Evolutionary conservation across 64 coral and sea anemone species (phyloP), one percentile per base, ranked within the genome.

Genomic region (Montipora capricornis): DNA sequence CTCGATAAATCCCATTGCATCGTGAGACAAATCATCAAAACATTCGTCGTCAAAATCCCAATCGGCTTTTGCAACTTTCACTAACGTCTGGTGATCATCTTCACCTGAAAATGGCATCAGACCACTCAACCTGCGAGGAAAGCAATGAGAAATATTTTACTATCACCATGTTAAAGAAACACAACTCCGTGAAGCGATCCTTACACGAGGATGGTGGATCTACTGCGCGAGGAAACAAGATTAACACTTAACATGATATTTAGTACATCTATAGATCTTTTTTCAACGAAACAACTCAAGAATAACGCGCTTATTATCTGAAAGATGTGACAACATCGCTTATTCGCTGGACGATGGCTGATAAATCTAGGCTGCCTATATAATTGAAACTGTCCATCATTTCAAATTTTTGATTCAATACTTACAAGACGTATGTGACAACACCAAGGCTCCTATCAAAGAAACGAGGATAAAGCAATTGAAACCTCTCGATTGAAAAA

Each of bases 21-120:
- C 92, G 14, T 94, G 84, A n/a, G 98, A 99, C 8, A 96, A 52
- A 47, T 99, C 98, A 81, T 96, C 98, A 70, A 99, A 99, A 55
- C 91, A 96, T 13, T 99, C 98, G 17, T 99, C 98, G 76, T 99
- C 98, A 81, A 99, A 99, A 75, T 99, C 98, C 94, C 95, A 99
- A 20, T 99, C 98, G 6, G 89, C 98, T 37, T 99, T 99, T 13
- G 95, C 95, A 1, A 99, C 95, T 75, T 99, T 99, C 1, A 91
- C 78, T 7, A 96, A 84, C 11, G 98, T 99, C 59, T 99, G 92
- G 48, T 92, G 75, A 44, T 99, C 98, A 17, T 91, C 93, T 14
- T 99, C 98, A 15, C 98, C 98, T 20, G 95, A 96, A 17, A 99
- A 99, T 19, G 98, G 95, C 98, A 99, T 99, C 78, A 99, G 64